Conservation (phyloP, 2,888 invertebrate genomes). For the Rhamnusium bicolor region DNA sequence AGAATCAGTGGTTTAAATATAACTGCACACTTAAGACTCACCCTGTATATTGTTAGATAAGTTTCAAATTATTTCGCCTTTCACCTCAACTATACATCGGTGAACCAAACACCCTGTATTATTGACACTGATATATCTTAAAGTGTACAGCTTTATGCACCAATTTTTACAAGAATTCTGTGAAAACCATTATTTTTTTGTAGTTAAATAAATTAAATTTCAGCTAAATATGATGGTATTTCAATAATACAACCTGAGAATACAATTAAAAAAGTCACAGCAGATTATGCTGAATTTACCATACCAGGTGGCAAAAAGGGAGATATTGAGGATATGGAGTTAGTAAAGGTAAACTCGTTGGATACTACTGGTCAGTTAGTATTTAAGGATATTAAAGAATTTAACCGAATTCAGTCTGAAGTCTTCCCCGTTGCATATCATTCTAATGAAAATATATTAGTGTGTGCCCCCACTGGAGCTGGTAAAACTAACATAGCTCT, state of each 20-base stretch:
- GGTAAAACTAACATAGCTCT: slow-evolving; percentile 99
- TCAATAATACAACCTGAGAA: slow-evolving; percentile 77
- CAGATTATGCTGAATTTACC: slow-evolving; percentile 88
- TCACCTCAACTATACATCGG: too few relatives aligned
- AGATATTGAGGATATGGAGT: slow-evolving; percentile 74
- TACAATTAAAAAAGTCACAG: slow-evolving; percentile 80
- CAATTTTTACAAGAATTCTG: too few relatives aligned
- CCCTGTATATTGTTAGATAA: too few relatives aligned
- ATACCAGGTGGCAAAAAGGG: slow-evolving; percentile 82
- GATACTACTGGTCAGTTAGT: slow-evolving; percentile 89
- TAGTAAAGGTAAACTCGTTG: slow-evolving; percentile 64
- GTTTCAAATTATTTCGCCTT: too few relatives aligned
- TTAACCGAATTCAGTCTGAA: slow-evolving; percentile 96
- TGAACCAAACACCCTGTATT: too few relatives aligned
- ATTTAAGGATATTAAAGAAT: slow-evolving; percentile 87
- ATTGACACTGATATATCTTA: too few relatives aligned
- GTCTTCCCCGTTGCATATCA: slow-evolving; percentile 97
- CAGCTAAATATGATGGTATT: slow-evolving; percentile 62
- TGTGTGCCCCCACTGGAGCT: slow-evolving; percentile 99
- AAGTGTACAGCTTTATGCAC: too few relatives aligned
- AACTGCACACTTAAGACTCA: too few relatives aligned
- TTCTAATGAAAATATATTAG: slow-evolving; percentile 96
- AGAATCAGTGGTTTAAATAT: too few relatives aligned
- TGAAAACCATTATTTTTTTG: too few relatives aligned
- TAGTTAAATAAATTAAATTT: slow-evolving; percentile 46